Conservation (phyloP, 2,113 vertebrate species). For the Petrocephalus zakoni region DNA sequence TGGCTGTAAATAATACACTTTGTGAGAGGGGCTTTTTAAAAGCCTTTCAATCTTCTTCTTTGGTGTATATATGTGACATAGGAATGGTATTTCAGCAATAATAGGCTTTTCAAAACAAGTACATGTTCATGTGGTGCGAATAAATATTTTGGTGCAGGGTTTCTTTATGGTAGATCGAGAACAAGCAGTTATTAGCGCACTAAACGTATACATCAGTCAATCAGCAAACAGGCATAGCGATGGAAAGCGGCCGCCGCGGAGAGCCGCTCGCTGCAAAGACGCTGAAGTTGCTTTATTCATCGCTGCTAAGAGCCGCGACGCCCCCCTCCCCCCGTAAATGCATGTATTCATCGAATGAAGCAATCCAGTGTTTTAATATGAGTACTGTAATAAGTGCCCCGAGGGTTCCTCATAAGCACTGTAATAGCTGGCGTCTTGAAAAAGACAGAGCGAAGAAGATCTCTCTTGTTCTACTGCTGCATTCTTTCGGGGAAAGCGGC, state of each 20-base stretch:
- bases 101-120: background rate
- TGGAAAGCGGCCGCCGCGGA: background rate
- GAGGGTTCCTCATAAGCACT: slow-evolving; percentile 47
- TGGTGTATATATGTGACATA: background rate
- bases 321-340: slow-evolving; percentile 11
- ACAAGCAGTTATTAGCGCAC: background rate
- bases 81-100: background rate
- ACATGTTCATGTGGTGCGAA: background rate
- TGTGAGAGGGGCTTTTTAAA: background rate
- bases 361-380: slow-evolving; percentile 59
- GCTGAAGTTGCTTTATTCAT: background rate
- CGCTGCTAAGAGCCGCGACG: slow-evolving; percentile 15
- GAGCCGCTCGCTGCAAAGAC: background rate
- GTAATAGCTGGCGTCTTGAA: slow-evolving; percentile 62
- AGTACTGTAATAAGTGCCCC: slow-evolving; percentile 63
- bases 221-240: background rate
- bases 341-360: slow-evolving; percentile 53
- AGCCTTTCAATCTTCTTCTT: slow-evolving; percentile 6
- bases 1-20: background rate
- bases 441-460: slow-evolving; percentile 39
- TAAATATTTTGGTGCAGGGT: background rate
- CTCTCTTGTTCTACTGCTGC: slow-evolving; percentile 57
- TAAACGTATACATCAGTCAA: background rate
- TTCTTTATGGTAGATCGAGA: background rate
- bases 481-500: slow-evolving; percentile 52